Evolutionary conservation across 1,140 invertebrate species (phyloP), one percentile per base, ranked within the genome.

Genomic region (Ganaspis sp.): DNA sequence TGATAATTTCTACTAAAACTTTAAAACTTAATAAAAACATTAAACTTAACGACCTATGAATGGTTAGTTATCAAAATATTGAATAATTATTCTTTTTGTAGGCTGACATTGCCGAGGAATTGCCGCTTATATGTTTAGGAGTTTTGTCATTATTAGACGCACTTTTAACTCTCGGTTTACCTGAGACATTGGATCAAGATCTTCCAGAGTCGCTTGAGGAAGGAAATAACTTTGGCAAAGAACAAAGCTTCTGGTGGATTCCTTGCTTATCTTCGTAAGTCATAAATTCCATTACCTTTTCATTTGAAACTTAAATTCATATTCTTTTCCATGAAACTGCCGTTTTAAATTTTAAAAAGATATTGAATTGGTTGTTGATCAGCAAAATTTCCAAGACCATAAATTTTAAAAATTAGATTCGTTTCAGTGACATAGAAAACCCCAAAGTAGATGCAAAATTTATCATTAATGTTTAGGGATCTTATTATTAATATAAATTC

Each of bases 121-220:
- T 97, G 0, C 96, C 96, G 0, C 90, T 97, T 0, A 85, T 95
- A 0, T 93, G 95, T 29, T 91, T 98, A 42, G 96, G 96, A 0
- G 84, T 92, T 0, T 82, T 97, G 21, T 95, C 96, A 0, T 92
- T 97, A 4, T 1, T 93, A 0, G 96, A 95, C 1, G 96, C 95
- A 1, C 80, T 95, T 2, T 85, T 97, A 9, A 94, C 95, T 9
- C 91, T 97, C 0, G 93, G 95, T 38, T 90, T 98, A 12, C 96
- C 96, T 0, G 97, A 98, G 91, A 97, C 97, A 0, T 91, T 96
- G 81, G 93, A 96, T 80, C 94, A 96, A 69, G 96, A 96, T 74
- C 92, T 97, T 76, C 96, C 96, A 0, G 95, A 96, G 86, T 95
- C 96, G 0, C 87, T 98, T 1, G 93, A 94, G 76, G 96, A 98